Conservation (phyloP, 2,113 vertebrate genomes). For the Hoplias malabaricus region DNA sequence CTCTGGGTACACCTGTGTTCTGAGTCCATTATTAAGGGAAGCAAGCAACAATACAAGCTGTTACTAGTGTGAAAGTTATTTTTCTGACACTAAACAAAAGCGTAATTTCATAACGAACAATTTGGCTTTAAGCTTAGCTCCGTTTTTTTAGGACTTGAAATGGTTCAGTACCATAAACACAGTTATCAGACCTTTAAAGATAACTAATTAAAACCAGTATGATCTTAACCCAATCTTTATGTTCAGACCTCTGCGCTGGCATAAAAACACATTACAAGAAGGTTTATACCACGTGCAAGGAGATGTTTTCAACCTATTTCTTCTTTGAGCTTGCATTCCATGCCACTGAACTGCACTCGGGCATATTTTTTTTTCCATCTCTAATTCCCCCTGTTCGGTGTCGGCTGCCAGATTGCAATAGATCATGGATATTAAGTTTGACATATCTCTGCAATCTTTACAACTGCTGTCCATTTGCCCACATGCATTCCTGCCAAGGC, state of each 20-base stretch:
- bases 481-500: slow-evolving; percentile 69
- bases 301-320: slow-evolving; percentile 45
- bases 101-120: background rate
- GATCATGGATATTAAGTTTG: slow-evolving; percentile 74
- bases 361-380: slow-evolving; percentile 46
- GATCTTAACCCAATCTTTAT: background rate
- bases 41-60: background rate
- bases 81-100: background rate
- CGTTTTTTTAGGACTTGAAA: background rate
- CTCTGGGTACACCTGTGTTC: background rate
- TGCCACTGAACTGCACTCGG: slow-evolving; percentile 46
- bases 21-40: background rate
- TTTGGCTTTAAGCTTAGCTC: background rate
- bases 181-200: background rate
- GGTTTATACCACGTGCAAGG: slow-evolving; percentile 10
- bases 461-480: slow-evolving; percentile 75
- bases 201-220: background rate
- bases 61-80: background rate
- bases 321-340: slow-evolving; percentile 49
- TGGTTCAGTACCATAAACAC: background rate
- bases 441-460: slow-evolving; percentile 74
- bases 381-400: slow-evolving; percentile 45
- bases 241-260: background rate
- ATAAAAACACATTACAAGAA: slow-evolving; percentile 11
- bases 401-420: slow-evolving; percentile 68